Conservation (phyloP, 2,888 invertebrate species). For the Drosophila lacicola region DNA sequence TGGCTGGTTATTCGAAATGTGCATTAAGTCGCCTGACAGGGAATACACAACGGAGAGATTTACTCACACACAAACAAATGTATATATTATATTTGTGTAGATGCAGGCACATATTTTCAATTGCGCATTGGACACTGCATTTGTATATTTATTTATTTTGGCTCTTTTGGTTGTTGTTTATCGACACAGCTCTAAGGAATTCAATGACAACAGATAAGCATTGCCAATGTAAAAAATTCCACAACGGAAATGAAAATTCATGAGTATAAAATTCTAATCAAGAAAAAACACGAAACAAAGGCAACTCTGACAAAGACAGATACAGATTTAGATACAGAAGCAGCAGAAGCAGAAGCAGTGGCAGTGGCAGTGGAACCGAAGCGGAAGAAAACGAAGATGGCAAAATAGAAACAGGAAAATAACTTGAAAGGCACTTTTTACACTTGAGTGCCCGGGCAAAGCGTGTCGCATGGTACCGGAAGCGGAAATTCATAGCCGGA, state of each 20-base stretch:
- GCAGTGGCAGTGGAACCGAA: constrained; percentile 9
- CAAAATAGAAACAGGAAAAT: constrained; percentile 66
- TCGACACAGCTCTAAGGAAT: constrained; percentile 37
- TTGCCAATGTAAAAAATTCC: constrained; percentile 48
- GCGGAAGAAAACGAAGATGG: constrained; percentile 46
- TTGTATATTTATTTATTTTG: constrained; percentile 15
- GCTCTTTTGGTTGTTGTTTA: constrained; percentile 29
- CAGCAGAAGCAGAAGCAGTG: constrained; percentile 12
- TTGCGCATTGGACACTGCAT: constrained; percentile 9
- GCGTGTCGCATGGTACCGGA: constrained; percentile 70
- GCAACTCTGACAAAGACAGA: constrained; percentile 30
- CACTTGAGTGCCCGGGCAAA: constrained; percentile 71
- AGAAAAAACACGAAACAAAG: constrained; percentile 60
- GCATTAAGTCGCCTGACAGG: constrained; percentile 45
- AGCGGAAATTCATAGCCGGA: constrained; percentile 77
- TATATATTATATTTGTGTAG: not conserved
- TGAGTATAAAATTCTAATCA: constrained; percentile 74
- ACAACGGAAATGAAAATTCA: constrained; percentile 74
- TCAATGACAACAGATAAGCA: constrained; percentile 45
- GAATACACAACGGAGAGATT: constrained; percentile 18
- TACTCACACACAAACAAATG: constrained; percentile 10
- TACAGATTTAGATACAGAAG: constrained; percentile 5
- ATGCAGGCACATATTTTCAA: constrained; percentile 6
- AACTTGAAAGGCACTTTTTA: constrained; percentile 77
- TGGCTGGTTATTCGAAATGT: constrained; percentile 51